phyloP scores from a whole-genome alignment of 2,797 vertebrate species.

The Sebastes variabilis region DNA sequence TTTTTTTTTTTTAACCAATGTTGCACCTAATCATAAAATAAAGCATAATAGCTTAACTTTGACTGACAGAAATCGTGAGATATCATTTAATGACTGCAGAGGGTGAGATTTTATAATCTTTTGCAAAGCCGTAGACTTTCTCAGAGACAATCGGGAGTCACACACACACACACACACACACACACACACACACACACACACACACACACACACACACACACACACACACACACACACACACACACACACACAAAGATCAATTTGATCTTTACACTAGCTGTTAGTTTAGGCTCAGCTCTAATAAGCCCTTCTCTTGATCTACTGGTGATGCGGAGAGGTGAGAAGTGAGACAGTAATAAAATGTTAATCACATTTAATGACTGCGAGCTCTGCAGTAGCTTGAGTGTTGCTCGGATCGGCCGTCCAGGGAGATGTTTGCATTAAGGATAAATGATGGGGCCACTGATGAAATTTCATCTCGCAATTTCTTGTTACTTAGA shows the following conservation, averaged over 20 bases:
- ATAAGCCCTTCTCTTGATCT: slow-evolving; percentile 60
- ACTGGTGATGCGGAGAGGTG: slow-evolving; percentile 50
- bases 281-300: slow-evolving; percentile 59
- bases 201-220: background rate
- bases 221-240: background rate
- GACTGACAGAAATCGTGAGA: slow-evolving; percentile 26
- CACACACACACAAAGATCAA: background rate
- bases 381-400: slow-evolving; percentile 37
- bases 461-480: slow-evolving; percentile 64
- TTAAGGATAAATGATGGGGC: slow-evolving; percentile 58
- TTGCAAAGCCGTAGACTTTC: slow-evolving; percentile 7
- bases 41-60: background rate
- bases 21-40: slow-evolving; percentile 1
- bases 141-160: background rate
- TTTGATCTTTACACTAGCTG: slow-evolving; percentile 43
- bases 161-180: no score
- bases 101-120: slow-evolving; percentile 32
- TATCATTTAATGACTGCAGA: slow-evolving; percentile 16
- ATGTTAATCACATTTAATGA: slow-evolving; percentile 76
- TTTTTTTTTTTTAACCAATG: background rate
- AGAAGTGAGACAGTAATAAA: slow-evolving; percentile 69
- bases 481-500: slow-evolving; percentile 41
- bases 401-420: slow-evolving; percentile 46
- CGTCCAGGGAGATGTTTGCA: slow-evolving; percentile 56
- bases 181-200: background rate